Evolutionary conservation across 2,113 vertebrate genomes (phyloP).

Genomic region (Neogobius melanostomus): DNA sequence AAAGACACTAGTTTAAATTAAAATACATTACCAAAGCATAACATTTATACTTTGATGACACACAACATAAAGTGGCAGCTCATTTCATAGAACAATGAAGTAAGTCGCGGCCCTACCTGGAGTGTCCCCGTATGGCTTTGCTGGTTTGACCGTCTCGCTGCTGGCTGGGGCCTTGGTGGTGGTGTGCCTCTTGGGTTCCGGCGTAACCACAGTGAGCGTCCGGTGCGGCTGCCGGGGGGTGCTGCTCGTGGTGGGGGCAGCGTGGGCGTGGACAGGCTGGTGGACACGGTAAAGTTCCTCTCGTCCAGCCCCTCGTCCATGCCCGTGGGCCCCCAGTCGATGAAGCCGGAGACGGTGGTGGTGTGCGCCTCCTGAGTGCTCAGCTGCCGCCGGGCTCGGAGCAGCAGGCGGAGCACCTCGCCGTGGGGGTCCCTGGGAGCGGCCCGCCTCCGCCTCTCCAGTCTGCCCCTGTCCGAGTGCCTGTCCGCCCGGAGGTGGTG

Average conservation of each 20-base stretch:
- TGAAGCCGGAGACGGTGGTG: conserved; percentile 80
- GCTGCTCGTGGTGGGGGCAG: conserved; percentile 64
- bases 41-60: too few relatives aligned
- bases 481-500: conserved; percentile 47
- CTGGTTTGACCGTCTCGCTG: conserved; percentile 75
- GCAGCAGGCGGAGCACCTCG: conserved; percentile 56
- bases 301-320: conserved; percentile 69
- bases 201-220: conserved; percentile 71
- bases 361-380: conserved; percentile 74
- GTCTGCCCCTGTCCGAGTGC: conserved; percentile 44
- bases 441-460: conserved; percentile 58
- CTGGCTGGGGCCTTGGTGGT: conserved; percentile 72
- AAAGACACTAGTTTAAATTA: too few relatives aligned
- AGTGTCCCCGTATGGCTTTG: conserved; percentile 76
- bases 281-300: conserved; percentile 66
- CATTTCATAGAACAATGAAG: too few relatives aligned
- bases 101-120: conserved; percentile 66
- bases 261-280: conserved; percentile 68
- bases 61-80: too few relatives aligned
- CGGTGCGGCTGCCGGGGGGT: conserved; percentile 71
- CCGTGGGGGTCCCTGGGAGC: conserved; percentile 56
- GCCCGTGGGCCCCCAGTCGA: conserved; percentile 82
- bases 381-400: conserved; percentile 74
- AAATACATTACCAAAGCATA: too few relatives aligned
- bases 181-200: conserved; percentile 68